Base-by-base conservation (phyloP, 1,140 invertebrate species). In the Euschistus heros region DNA sequence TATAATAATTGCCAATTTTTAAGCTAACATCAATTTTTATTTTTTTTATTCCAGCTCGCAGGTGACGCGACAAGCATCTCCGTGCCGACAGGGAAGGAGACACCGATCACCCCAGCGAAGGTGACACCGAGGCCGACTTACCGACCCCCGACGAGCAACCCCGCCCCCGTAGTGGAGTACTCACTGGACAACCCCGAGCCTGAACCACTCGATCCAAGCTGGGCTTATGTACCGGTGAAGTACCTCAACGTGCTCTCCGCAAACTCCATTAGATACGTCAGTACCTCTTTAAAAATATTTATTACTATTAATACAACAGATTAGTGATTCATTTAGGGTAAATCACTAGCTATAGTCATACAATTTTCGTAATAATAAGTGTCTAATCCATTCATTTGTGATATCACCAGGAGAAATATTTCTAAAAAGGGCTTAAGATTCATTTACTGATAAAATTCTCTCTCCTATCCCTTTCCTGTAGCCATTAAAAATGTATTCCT, bases 31-130 rank as follows among this genome's bases (percentile, higher is more conserved):
- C 20, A 0, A 18, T 18, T 13, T 50, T 20, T 20, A n/a, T 44
- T 44, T 17, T 47, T 47, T 50, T 50, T 50, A 14, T 50, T 22
- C 1, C 47, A 50, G 20, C 5, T 20, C 47, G n/a, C 20, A 50
- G 47, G 47, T 2, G 20, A 50, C n/a, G 37, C 44, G n/a, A 37
- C 17, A 3, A 26, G 66, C n/a, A 72, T 72, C 47, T 68, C 68
- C 26, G 71, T 72, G 47, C 71, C 71, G 7, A 70, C 70, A 0
- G 71, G 71, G 2, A 72, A 72, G 63, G 22, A 65, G 62, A 72
- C 71, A 1, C 71, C 71, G 7, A 72, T 72, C 14, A 69, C 67
- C 18, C 71, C 71, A 13, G 71, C 71, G 13, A 65, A 64, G 47
- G 44, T 64, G 13, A 63, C 64, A 15, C 68, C 66, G 1, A 20